Evolutionary conservation across 2,113 vertebrate species (phyloP).

Genomic region (Onychostoma macrolepis): DNA sequence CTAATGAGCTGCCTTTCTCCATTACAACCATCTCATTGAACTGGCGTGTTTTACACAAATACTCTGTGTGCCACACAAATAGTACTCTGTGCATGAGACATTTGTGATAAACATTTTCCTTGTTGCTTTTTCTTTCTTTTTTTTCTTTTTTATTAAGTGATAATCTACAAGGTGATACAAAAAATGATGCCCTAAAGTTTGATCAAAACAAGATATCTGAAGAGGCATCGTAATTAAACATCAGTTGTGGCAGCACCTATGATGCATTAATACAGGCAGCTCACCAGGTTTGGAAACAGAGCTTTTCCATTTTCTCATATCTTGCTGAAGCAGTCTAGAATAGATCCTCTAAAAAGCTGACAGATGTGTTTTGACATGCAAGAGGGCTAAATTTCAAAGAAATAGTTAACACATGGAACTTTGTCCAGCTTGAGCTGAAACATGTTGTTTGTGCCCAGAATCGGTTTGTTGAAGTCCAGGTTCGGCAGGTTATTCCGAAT

Average conservation of each 20-base stretch:
- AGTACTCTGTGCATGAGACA: too few species aligned
- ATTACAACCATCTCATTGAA: too few species aligned
- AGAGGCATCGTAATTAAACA: neutral
- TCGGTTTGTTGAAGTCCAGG: conserved; percentile 36
- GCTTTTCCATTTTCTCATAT: neutral
- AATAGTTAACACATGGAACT: conserved; percentile 53
- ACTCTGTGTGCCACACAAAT: too few species aligned
- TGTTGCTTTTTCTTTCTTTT: too few species aligned
- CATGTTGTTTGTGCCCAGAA: conserved; percentile 33
- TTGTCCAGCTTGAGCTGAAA: conserved; percentile 47
- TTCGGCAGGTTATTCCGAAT: conserved; percentile 19
- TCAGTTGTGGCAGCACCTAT: neutral
- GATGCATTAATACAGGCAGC: neutral
- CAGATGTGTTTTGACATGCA: conserved; percentile 62
- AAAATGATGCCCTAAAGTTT: neutral
- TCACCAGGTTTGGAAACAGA: neutral
- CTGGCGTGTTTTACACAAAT: too few species aligned
- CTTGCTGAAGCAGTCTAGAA: neutral
- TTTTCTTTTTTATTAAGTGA: too few species aligned
- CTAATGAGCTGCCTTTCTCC: neutral
- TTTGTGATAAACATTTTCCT: too few species aligned
- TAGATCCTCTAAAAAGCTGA: neutral
- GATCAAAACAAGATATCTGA: neutral
- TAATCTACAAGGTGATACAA: too few species aligned
- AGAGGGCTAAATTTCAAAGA: conserved; percentile 57